Conservation (phyloP, 2,797 vertebrate genomes). For the Epinephelus malabaricus region DNA sequence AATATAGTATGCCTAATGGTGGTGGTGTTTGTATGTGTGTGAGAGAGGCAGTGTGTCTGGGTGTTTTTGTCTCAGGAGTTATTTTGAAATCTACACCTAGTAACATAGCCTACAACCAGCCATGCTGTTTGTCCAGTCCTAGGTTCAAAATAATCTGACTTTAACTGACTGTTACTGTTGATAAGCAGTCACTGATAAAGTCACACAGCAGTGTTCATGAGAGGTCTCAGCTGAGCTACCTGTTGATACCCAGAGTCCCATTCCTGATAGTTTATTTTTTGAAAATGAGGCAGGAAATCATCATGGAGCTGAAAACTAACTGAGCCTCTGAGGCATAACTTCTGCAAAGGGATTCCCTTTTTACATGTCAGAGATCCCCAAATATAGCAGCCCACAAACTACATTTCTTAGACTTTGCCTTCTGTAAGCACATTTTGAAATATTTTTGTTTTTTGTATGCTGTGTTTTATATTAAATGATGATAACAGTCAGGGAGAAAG, state of each 20-base stretch:
- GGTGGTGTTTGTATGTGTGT: slow-evolving; percentile 20
- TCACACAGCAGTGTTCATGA: slow-evolving; percentile 33
- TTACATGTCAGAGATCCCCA: not conserved
- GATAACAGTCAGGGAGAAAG: not conserved
- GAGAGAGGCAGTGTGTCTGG: not conserved
- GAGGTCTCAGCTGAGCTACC: slow-evolving; percentile 56
- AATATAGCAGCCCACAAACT: not conserved
- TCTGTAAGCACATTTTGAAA: not conserved
- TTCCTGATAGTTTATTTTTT: slow-evolving; percentile 15
- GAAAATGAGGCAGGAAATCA: slow-evolving; percentile 28
- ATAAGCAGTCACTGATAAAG: slow-evolving; percentile 14
- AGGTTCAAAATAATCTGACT: not conserved
- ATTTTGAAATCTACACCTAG: slow-evolving; percentile 51
- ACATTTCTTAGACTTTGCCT: not conserved
- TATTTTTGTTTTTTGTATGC: not conserved
- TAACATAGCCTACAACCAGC: slow-evolving; percentile 18
- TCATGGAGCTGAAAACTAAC: not conserved
- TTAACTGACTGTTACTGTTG: not conserved
- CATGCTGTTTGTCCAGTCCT: slow-evolving; percentile 29
- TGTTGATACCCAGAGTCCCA: slow-evolving; percentile 70
- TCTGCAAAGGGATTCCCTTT: not conserved
- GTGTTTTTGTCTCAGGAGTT: slow-evolving; percentile 23
- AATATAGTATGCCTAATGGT: slow-evolving; percentile 1
- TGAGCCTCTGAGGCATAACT: slow-evolving; percentile 9
- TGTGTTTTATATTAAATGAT: not conserved